These are phyloP conservation scores for Eristalis tenax DNA, from an alignment of 2,888 invertebrate genomes.

Conservation along the genomic window DNA sequence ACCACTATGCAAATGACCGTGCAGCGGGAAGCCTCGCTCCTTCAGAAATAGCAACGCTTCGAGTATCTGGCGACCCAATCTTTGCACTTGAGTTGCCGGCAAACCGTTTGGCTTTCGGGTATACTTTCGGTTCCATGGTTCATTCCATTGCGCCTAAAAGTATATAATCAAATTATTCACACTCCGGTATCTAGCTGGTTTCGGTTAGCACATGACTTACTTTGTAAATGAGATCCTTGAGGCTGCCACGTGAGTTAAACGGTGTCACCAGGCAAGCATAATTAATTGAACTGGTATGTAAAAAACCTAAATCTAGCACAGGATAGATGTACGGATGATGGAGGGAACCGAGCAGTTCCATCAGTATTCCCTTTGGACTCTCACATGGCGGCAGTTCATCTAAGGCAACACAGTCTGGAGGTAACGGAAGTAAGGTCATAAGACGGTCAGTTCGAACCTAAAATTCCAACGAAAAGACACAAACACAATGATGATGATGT, in stretches of 20 bases:
- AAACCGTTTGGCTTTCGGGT: constrained; percentile 86
- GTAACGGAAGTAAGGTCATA: constrained; percentile 80
- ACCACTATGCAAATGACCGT: constrained; percentile 93
- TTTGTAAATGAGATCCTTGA: constrained; percentile 94
- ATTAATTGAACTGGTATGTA: constrained; percentile 82
- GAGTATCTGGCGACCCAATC: constrained; percentile 92
- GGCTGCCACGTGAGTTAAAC: constrained; percentile 91
- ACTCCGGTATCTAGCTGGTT: constrained; percentile 7
- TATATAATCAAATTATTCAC: constrained; percentile 65
- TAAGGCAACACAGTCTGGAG: constrained; percentile 81
- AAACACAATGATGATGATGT: not conserved
- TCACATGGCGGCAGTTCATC: constrained; percentile 84
- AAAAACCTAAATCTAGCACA: constrained; percentile 91
- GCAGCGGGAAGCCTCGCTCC: constrained; percentile 93
- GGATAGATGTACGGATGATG: constrained; percentile 97
- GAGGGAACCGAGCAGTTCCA: constrained; percentile 91
- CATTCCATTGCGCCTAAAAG: constrained; percentile 89
- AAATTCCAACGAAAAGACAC: constrained; percentile 4
- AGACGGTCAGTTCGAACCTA: constrained; percentile 81
- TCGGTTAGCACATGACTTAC: constrained; percentile 81
- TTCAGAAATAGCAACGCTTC: constrained; percentile 92
- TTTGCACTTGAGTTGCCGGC: constrained; percentile 90
- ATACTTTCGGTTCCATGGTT: constrained; percentile 90
- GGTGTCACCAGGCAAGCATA: constrained; percentile 90
- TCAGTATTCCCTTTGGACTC: constrained; percentile 86